A percentile compares a stretch with the other conserved stretches of the same genome.
phyloP scores from a whole-genome alignment of 2,888 invertebrate genomes.

The Lepetodrilus schrolli region DNA sequence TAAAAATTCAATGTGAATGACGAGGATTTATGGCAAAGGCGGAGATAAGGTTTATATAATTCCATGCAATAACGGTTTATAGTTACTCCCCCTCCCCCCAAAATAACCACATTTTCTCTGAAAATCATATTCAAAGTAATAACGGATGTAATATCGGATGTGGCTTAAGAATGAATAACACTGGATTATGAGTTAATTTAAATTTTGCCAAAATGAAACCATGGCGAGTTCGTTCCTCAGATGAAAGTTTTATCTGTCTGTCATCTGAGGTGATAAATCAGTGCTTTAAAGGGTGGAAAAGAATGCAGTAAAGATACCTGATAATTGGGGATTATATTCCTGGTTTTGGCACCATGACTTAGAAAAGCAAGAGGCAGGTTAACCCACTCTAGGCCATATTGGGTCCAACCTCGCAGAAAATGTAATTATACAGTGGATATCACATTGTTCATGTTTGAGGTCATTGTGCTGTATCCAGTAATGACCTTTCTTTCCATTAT shows the following conservation, averaged over 20 bases:
- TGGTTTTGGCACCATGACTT: too few relatives aligned
- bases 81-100: not conserved
- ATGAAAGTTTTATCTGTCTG: not conserved
- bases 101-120: not conserved
- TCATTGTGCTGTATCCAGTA: too few relatives aligned
- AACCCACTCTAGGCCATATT: too few relatives aligned
- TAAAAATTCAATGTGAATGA: slow-evolving; percentile 5
- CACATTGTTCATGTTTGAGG: too few relatives aligned
- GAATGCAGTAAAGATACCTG: not conserved
- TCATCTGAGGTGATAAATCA: slow-evolving; percentile 8
- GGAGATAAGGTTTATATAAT: not conserved
- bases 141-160: slow-evolving; percentile 7
- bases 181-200: slow-evolving; percentile 23
- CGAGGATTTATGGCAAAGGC: not conserved
- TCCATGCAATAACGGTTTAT: slow-evolving; percentile 6
- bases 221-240: not conserved
- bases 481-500: not conserved
- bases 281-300: not conserved
- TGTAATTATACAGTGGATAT: too few relatives aligned
- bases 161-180: not conserved
- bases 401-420: too few relatives aligned
- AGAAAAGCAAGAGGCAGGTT: too few relatives aligned
- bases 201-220: not conserved
- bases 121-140: slow-evolving; percentile 17
- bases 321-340: slow-evolving; percentile 17